A percentile compares a stretch with the other conserved stretches of the same genome.
Conservation (phyloP, 2,797 vertebrate genomes). For the Crocidura indochinensis region DNA sequence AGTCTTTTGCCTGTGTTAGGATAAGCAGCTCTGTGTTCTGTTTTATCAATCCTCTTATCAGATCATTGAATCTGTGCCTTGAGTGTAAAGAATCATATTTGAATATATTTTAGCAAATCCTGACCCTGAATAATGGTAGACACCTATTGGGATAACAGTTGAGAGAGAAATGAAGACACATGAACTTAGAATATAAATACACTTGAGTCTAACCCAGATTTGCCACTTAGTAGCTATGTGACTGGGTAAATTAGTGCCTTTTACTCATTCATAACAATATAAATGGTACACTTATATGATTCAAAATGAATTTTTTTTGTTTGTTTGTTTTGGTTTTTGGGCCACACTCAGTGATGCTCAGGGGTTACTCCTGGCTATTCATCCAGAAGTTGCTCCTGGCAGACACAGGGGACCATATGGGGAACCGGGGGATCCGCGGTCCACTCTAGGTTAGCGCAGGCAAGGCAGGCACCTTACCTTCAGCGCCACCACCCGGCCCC, state of each 20-base stretch:
- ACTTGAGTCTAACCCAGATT: not conserved
- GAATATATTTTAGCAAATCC: slow-evolving; percentile 35
- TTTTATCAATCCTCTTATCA: not conserved
- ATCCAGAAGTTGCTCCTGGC: too few species aligned
- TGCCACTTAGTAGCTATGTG: not conserved
- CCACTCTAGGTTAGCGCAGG: too few species aligned
- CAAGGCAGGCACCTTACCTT: too few species aligned
- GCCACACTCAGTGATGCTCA: too few species aligned
- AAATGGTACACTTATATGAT: not conserved
- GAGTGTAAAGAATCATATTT: not conserved
- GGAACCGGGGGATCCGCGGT: too few species aligned
- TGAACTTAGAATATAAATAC: not conserved
- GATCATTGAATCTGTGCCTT: not conserved
- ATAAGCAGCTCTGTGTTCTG: not conserved
- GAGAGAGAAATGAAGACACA: not conserved
- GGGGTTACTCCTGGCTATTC: too few species aligned
- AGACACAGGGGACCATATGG: too few species aligned
- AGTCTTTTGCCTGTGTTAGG: not conserved
- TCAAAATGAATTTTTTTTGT: slow-evolving; percentile 57
- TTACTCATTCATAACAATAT: not conserved
- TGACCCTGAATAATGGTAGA: not conserved
- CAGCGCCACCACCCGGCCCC: too few species aligned
- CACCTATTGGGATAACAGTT: not conserved
- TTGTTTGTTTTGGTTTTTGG: too few species aligned
- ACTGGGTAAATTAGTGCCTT: not conserved